Conservation (phyloP, 1,140 invertebrate species). For the Drosophila subobscura region DNA sequence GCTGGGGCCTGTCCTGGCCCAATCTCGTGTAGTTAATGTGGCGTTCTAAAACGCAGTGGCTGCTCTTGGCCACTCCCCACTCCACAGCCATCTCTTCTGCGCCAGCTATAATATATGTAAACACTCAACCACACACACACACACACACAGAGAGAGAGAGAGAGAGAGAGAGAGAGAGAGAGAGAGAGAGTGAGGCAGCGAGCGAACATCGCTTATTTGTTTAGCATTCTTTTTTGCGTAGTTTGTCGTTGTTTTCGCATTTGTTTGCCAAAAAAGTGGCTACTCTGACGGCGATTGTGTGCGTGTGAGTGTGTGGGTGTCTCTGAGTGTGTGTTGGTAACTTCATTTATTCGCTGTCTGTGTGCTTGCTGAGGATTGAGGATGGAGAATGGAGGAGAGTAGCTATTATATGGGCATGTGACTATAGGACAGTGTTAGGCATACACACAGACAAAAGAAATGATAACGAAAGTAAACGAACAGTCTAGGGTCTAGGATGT, state of each 20-base stretch:
- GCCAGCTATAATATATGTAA: constrained; percentile 71
- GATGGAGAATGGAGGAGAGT: not conserved
- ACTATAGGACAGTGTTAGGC: no score
- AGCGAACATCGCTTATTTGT: constrained; percentile 65
- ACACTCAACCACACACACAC: constrained; percentile 65
- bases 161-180: constrained; percentile 7
- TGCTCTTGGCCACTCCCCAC: constrained; percentile 1
- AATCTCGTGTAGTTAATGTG: constrained; percentile 76
- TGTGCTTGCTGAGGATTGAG: no score
- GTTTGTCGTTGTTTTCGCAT: constrained; percentile 72
- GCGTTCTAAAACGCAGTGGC: constrained; percentile 72
- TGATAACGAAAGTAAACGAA: no score
- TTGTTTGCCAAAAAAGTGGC: constrained; percentile 50
- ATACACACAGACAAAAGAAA: no score
- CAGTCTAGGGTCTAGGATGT: no score
- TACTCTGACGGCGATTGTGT: not conserved
- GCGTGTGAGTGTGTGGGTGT: constrained; percentile 1
- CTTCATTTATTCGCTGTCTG: constrained; percentile 45
- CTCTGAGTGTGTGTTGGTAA: constrained; percentile 37
- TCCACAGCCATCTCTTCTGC: not conserved
- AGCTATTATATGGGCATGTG: no score
- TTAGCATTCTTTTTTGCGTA: constrained; percentile 76
- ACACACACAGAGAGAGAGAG: constrained; percentile 4
- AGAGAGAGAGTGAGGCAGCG: constrained; percentile 23
- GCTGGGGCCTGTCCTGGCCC: constrained; percentile 1